Base-by-base conservation (phyloP, 2,888 invertebrate genomes). In the Argynnis bischoffii region DNA sequence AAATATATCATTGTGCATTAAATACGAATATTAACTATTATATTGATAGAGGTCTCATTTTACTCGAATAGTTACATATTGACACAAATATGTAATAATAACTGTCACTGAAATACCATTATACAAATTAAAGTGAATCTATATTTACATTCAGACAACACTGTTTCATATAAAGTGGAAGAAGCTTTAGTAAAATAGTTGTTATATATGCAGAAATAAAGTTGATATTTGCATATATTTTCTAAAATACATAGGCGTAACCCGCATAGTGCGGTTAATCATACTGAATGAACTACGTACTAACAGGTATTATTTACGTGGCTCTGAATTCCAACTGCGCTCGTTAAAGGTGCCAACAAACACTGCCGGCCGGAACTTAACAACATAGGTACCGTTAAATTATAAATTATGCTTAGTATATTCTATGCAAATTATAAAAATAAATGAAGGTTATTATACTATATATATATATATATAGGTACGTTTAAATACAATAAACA, bases 231-330 rank as follows among this genome's bases (percentile, higher is more conserved):
- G 54, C 35, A 31, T 21, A 48, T 15, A 14, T 16, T 51, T 16
- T 18, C 26, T 63, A 54, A 65, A 46, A 50, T 68, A 66, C 41
- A 63, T 65, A 68, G 65, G 70, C 67, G 60, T 65, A 67, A 57
- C 68, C 65, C 59, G 65, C 63, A 68, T 55, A 41, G 64, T 60
- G 66, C 55, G 60, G 60, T 66, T 66, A 66, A 61, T 66, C 66
- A 66, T 55, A 61, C 67, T 68, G 63, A 70, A 72, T 72, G 75
- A 41, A 41, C 35, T 41, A 41, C 35, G 35, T 72, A 73, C 61
- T 64, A 63, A 64, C 64, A 68, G 70, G 73, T 74, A 75, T 73
- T 75, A 75, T 75, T 75, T 74, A 81, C 77, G 78, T 80, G 82
- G 79, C 74, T 77, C 74, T 78, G 69, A 66, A 72, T 70, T 63